Base-by-base conservation (phyloP, 2,113 vertebrate genomes). In the Vidua macroura region DNA sequence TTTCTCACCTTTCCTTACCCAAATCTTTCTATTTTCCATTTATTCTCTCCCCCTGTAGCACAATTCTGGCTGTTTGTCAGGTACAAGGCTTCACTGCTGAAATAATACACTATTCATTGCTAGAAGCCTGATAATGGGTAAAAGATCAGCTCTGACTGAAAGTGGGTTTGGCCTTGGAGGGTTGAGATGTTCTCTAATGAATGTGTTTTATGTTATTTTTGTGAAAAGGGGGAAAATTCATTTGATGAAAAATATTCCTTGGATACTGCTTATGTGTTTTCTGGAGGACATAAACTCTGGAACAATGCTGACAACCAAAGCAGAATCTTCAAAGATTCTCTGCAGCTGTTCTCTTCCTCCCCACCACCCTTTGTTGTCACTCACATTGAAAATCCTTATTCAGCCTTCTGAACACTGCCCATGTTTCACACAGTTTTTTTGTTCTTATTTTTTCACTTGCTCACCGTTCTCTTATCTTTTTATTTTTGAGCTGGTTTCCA, bases 81-180 rank as follows among this genome's bases (percentile, higher is more conserved):
- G 20, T 52, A 76, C 81, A 84, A 88, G 89, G 86, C 74, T 89
- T 70, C 43, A 12, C 58, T 76, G 48, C 81, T 89, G 82, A 84
- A 96, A 86, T 95, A 97, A 91, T 68, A 25, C 9, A 5, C 74
- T 79, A 49, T 91, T 93, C 69, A 82, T 91, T 89, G 52, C 74
- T 72, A 22, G 41, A 31, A 92, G 25, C 31, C 60, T 78, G 81
- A 46, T 94, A 89, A 93, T 69, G 56, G 68, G 44, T 16, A 81
- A 92, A 85, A 63, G 39, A 80, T 83, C 69, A 60, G 80, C 79
- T 79, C 59, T 48, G 24, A 49, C 64, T 81, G 56, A 75, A 84
- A 84, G 86, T 52, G 41, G 12, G 23, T 44, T 82, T 75, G 74
- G 62, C 94, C 92, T 94, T 93, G 86, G 31, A 80, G 64, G 56